Evolutionary conservation across 2,888 invertebrate genomes (phyloP).

Genomic region (Amphimallon solstitiale): DNA sequence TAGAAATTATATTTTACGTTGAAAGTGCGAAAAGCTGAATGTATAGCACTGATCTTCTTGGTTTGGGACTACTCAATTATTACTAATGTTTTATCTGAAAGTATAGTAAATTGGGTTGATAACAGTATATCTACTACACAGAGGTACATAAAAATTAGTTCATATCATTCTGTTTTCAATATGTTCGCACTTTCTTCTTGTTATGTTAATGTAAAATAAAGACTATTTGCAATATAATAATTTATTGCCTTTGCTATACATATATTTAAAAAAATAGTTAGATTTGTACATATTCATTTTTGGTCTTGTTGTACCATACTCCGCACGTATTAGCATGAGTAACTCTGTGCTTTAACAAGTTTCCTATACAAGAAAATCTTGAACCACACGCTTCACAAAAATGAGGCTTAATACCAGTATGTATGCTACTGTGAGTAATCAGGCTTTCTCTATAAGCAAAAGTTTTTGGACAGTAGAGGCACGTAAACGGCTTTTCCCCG

Average conservation of each 20-base stretch:
- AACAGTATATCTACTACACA: too few relatives aligned
- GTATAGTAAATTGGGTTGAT: too few relatives aligned
- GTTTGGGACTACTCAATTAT: too few relatives aligned
- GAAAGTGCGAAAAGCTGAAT: too few relatives aligned
- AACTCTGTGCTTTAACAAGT: conserved; percentile 63
- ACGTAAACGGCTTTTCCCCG: conserved; percentile 65
- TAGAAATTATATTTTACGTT: too few relatives aligned
- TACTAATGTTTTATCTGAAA: too few relatives aligned
- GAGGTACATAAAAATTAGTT: too few relatives aligned
- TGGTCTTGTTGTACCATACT: conserved; percentile 47
- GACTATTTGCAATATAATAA: too few relatives aligned
- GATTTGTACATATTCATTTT: conserved; percentile 21
- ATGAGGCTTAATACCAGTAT: conserved; percentile 64
- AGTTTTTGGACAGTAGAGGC: conserved; percentile 58
- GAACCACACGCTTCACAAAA: conserved; percentile 64
- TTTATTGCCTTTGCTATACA: background rate
- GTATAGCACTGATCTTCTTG: too few relatives aligned
- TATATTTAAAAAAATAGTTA: background rate
- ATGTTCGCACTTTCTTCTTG: too few relatives aligned
- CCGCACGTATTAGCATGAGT: conserved; percentile 64
- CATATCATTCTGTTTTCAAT: too few relatives aligned
- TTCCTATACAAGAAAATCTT: conserved; percentile 65
- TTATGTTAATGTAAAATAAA: too few relatives aligned
- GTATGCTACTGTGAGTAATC: conserved; percentile 63
- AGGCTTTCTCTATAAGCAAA: conserved; percentile 65